Evolutionary conservation across 2,113 vertebrate species (phyloP).

Genomic region (Phoxinus phoxinus): DNA sequence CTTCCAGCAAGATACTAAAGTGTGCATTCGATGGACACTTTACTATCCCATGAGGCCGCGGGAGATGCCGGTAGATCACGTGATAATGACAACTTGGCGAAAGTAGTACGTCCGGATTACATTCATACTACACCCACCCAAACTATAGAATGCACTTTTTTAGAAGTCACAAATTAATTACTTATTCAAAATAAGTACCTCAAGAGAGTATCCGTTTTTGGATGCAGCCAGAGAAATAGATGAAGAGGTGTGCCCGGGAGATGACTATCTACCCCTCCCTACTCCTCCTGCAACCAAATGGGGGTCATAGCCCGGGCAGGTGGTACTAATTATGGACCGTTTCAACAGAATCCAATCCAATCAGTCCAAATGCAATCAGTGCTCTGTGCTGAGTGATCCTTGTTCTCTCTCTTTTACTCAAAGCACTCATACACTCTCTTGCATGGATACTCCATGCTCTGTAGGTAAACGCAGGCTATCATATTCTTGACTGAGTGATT

Average conservation of each 20-base stretch:
- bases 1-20: no score
- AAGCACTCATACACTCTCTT: slow-evolving; percentile 11
- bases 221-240: neutral
- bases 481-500: neutral
- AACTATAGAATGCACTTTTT: no score
- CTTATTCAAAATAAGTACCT: no score
- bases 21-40: no score
- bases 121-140: no score
- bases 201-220: no score
- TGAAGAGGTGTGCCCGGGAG: neutral
- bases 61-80: no score
- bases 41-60: no score
- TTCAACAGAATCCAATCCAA: slow-evolving; percentile 49
- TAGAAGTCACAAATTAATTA: no score
- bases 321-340: slow-evolving; percentile 53
- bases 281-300: slow-evolving; percentile 30
- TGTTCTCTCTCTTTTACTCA: slow-evolving; percentile 8
- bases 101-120: no score
- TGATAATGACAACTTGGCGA: no score
- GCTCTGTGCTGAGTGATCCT: slow-evolving; percentile 35
- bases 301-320: slow-evolving; percentile 47
- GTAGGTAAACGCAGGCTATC: neutral
- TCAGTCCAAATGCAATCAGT: slow-evolving; percentile 55
- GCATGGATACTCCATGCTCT: neutral
- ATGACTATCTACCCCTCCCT: neutral